Percentiles rank a stretch among this genome's conserved stretches.
Evolutionary conservation across 2,113 vertebrate genomes (phyloP).

Genomic region (Neoarius graeffei): DNA sequence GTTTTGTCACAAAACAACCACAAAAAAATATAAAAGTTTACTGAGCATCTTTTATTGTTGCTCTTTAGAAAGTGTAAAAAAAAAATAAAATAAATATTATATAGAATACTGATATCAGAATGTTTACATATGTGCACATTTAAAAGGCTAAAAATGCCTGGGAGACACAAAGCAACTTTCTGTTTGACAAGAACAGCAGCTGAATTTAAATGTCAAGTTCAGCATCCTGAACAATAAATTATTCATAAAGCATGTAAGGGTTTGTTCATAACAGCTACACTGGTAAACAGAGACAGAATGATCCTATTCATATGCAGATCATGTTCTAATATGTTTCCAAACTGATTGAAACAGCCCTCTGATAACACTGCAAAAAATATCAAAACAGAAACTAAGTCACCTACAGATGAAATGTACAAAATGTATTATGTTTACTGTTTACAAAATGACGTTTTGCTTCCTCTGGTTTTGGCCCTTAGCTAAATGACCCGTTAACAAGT

Average conservation of each 20-base stretch:
- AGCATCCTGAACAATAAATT: constrained; percentile 20
- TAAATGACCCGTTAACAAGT: background rate
- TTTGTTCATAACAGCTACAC: constrained; percentile 31
- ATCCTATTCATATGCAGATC: constrained; percentile 15
- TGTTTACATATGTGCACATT: constrained; percentile 19
- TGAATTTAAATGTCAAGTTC: constrained; percentile 24
- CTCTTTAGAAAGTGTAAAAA: background rate
- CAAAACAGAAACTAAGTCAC: background rate
- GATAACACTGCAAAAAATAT: background rate
- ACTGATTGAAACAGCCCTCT: background rate
- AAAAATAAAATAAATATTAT: background rate
- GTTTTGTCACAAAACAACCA: background rate
- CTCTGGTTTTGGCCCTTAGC: background rate
- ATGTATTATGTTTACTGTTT: background rate
- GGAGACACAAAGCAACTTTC: background rate
- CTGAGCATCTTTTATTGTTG: constrained; percentile 6
- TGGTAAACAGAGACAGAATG: constrained; percentile 25
- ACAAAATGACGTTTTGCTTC: constrained; percentile 9
- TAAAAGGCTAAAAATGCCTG: constrained; percentile 19
- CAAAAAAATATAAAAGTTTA: background rate
- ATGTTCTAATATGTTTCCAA: constrained; percentile 6
- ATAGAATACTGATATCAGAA: constrained; percentile 25
- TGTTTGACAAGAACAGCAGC: constrained; percentile 18
- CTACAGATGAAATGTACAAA: background rate
- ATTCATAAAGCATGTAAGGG: constrained; percentile 30